These are phyloP conservation scores for Drosophila testacea DNA, from an alignment of 2,888 invertebrate species.

Conservation along the genomic window DNA sequence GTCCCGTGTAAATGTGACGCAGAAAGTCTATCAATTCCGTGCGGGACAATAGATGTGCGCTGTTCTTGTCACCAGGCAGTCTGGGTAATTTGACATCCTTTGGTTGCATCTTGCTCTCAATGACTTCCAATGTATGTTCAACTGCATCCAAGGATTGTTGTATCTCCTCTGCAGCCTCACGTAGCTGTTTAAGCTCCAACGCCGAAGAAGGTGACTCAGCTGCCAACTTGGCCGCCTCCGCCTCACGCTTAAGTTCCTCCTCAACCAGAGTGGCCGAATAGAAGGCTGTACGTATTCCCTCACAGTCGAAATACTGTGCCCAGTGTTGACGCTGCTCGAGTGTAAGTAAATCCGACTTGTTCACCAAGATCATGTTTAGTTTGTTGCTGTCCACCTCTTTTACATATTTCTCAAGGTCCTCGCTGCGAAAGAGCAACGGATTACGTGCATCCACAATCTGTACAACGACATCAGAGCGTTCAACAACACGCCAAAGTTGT, in stretches of 20 bases:
- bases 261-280: constrained; percentile 93
- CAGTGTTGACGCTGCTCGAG: constrained; percentile 92
- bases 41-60: constrained; percentile 86
- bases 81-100: constrained; percentile 25
- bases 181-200: constrained; percentile 84
- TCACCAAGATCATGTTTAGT: constrained; percentile 93
- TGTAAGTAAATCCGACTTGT: constrained; percentile 97
- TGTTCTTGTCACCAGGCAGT: constrained; percentile 67
- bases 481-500: constrained; percentile 99
- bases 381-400: constrained; percentile 90
- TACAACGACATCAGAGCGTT: constrained; percentile 95
- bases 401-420: constrained; percentile 95
- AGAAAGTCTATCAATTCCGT: constrained; percentile 90
- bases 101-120: constrained; percentile 86
- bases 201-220: constrained; percentile 40
- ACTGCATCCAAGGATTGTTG: constrained; percentile 86
- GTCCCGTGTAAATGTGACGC: constrained; percentile 87
- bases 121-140: constrained; percentile 86
- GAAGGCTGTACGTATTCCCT: constrained; percentile 92
- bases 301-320: constrained; percentile 92
- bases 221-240: constrained; percentile 37
- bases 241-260: constrained; percentile 85
- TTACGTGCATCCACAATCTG: constrained; percentile 99
- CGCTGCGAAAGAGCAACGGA: constrained; percentile 96
- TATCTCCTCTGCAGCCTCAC: constrained; percentile 86